A percentile compares a stretch with the other conserved stretches of the same genome.
Evolutionary conservation across 2,888 invertebrate genomes (phyloP).

Genomic region (Hofmannophila pseudospretella): DNA sequence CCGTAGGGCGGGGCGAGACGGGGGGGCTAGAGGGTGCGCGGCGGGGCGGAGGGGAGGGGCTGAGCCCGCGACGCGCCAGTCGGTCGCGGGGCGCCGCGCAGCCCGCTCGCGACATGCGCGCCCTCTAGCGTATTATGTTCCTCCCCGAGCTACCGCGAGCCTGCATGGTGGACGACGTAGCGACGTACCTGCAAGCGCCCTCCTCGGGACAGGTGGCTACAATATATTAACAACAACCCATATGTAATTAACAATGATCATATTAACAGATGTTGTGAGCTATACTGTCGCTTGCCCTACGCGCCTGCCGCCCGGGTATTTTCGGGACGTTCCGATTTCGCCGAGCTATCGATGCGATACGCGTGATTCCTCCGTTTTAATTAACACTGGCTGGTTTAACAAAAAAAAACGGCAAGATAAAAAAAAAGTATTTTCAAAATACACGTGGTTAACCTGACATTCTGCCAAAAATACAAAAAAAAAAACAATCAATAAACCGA

Average conservation of each 20-base stretch:
- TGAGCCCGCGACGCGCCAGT: constrained; percentile 47
- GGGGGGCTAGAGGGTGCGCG: constrained; percentile 18
- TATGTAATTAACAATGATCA: constrained; percentile 79
- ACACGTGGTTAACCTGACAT: constrained; percentile 9
- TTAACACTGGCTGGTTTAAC: background rate
- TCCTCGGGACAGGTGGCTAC: constrained; percentile 94
- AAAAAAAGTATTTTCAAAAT: background rate
- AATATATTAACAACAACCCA: constrained; percentile 75
- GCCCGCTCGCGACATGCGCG: constrained; percentile 71
- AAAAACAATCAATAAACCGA: too few relatives aligned
- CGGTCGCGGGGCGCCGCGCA: constrained; percentile 73
- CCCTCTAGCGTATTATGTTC: constrained; percentile 84
- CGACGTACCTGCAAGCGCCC: constrained; percentile 95
- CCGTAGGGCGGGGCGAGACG: constrained; percentile 35
- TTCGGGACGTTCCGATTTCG: constrained; percentile 60
- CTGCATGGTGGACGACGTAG: constrained; percentile 98
- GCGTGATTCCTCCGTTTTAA: constrained; percentile 35
- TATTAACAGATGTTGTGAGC: constrained; percentile 79
- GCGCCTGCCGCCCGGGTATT: constrained; percentile 75
- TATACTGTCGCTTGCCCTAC: constrained; percentile 71
- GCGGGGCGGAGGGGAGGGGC: constrained; percentile 24
- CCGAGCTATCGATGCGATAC: constrained; percentile 53
- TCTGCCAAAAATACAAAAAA: background rate
- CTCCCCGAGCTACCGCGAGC: constrained; percentile 95
- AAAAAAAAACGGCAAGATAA: background rate